A percentile compares a stretch with the other conserved stretches of the same genome.
phyloP scores from a whole-genome alignment of 1,140 invertebrate species.

The Hylyphantes graminicola region DNA sequence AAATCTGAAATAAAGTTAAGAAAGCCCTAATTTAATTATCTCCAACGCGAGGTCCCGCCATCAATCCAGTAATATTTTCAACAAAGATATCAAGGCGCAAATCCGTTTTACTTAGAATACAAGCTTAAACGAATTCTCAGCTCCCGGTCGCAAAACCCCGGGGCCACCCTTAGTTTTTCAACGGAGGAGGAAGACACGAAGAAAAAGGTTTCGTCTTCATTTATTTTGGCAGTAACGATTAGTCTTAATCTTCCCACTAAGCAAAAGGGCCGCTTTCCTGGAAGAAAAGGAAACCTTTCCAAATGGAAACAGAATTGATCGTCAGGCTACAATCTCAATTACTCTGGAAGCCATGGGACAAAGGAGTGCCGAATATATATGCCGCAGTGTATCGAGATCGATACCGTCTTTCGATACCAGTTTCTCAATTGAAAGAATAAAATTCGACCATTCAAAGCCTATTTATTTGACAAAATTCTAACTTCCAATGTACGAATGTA shows the following conservation, averaged over 20 bases:
- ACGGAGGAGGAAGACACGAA: constrained; percentile 26
- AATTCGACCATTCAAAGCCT: neutral
- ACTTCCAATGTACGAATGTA: no score
- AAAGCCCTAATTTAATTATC: no score
- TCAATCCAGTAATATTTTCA: no score
- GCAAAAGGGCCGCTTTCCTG: constrained; percentile 7
- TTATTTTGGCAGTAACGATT: constrained; percentile 52
- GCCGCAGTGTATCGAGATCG: constrained; percentile 25
- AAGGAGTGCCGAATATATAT: constrained; percentile 28
- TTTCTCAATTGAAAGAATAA: neutral
- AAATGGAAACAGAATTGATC: constrained; percentile 56
- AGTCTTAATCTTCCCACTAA: constrained; percentile 45
- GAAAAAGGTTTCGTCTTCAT: constrained; percentile 54
- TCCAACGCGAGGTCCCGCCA: no score
- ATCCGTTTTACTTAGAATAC: no score
- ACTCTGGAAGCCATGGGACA: constrained; percentile 24
- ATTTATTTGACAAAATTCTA: no score
- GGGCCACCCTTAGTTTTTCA: no score
- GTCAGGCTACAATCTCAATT: constrained; percentile 52
- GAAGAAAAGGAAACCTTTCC: constrained; percentile 13
- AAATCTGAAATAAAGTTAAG: no score
- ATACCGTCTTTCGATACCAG: constrained; percentile 22
- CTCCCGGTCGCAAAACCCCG: no score
- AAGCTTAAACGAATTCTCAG: no score
- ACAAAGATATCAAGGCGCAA: no score